phyloP scores from a whole-genome alignment of 1,140 invertebrate species.

The Bombus waltoni region DNA sequence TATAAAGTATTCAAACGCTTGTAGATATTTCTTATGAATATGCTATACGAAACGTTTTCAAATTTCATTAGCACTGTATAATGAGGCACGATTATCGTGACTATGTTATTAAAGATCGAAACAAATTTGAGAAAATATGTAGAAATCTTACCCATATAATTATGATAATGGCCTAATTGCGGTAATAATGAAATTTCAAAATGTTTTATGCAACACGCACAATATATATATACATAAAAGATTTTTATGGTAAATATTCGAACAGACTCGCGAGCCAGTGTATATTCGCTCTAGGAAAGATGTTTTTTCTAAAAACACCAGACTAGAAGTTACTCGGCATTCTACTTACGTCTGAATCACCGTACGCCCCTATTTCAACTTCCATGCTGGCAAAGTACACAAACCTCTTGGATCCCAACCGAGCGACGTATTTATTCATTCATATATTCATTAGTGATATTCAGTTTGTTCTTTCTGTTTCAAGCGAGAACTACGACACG shows the following conservation, averaged over 20 bases:
- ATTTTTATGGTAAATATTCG: not conserved
- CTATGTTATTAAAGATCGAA: too few species aligned
- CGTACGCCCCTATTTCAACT: not conserved
- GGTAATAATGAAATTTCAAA: not conserved
- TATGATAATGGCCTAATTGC: too few species aligned
- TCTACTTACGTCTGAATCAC: not conserved
- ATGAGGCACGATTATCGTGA: too few species aligned
- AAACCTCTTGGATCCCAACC: constrained; percentile 26
- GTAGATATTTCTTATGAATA: not conserved
- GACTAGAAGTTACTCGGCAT: not conserved
- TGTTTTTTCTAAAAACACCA: constrained; percentile 4
- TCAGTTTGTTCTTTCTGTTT: constrained; percentile 6
- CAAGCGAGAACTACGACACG: too few species aligned
- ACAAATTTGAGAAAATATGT: too few species aligned
- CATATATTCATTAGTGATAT: constrained; percentile 58
- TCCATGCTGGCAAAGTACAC: not conserved
- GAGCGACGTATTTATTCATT: constrained; percentile 52
- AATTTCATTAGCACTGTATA: too few species aligned
- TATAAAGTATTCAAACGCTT: not conserved
- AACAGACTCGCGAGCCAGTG: not conserved
- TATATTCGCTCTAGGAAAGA: not conserved
- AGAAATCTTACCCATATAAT: too few species aligned
- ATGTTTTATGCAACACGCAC: not conserved
- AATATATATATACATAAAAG: not conserved
- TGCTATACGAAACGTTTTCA: not conserved